Evolutionary conservation across 2,888 invertebrate species (phyloP).

Genomic region (Morinoia aosen): DNA sequence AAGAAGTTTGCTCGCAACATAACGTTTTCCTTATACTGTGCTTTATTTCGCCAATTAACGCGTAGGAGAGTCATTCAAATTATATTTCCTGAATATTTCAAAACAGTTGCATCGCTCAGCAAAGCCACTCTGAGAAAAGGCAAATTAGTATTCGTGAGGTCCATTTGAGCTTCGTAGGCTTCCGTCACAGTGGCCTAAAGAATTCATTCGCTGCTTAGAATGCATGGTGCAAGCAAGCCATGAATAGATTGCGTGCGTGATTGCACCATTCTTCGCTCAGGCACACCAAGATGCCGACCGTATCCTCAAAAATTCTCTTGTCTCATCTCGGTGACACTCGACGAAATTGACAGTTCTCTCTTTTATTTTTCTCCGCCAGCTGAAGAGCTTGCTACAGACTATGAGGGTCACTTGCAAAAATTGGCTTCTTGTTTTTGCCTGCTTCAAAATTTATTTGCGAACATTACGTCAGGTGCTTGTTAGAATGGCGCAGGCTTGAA

Average conservation of each 20-base stretch:
- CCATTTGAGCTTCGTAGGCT: neutral
- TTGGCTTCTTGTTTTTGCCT: neutral
- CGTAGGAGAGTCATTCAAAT: too few species aligned
- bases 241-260: neutral
- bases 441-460: neutral
- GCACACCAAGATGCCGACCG: neutral
- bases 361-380: neutral
- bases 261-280: neutral
- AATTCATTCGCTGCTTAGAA: neutral
- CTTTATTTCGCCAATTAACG: too few species aligned
- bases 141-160: neutral
- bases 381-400: neutral
- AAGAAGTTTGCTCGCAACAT: too few species aligned
- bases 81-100: too few species aligned
- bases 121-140: neutral
- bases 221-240: neutral
- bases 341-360: neutral
- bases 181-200: neutral
- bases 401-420: too few species aligned
- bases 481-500: neutral
- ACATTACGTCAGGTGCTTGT: neutral
- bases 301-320: neutral
- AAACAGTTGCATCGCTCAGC: too few species aligned
- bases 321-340: neutral
- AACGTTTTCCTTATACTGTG: too few species aligned